Evolutionary conservation across 2,888 invertebrate species (phyloP), one percentile per base, ranked within the genome.

Genomic region (Patella caerulea): DNA sequence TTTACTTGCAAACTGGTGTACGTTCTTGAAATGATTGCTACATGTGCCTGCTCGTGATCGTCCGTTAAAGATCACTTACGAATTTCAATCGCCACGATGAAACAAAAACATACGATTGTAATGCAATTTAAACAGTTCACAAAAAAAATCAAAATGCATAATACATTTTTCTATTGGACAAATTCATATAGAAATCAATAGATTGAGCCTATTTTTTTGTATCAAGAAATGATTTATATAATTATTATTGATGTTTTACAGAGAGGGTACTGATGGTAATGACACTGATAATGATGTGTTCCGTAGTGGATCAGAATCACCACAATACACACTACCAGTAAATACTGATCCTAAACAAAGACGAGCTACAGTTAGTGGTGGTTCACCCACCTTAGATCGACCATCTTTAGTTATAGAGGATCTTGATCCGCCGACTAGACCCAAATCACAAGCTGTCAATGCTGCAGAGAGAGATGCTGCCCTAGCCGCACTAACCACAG

Each of bases 331-430:
- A 14, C 83, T 88, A 11, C 86, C 88, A n/a, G 88, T 89, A 45
- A 88, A 86, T 17, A 86, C 85, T n/a, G 88, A 90, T 54, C 86
- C 88, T 24, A 91, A 90, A 79, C 96, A 96, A 90, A 94, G 97
- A 15, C 93, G 98, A 24, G 96, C 97, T 85, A 96, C 97, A 1
- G 96, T 98, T 83, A 95, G 97, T 86, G 97, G 98, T 19, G 95
- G 89, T 5, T 91, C 90, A 0, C 91, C 91, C 0, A 89, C 89
- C 11, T 81, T 86, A 29, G 85, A 86, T 53, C 83, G 87, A 15
- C 85, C 88, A 9, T 81, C 87, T 0, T 79, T 89, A 45, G 86
- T 86, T n/a, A 87, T 89, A n/a, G 87, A 88, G 55, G 88, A 88
- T 71, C 85, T 88, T 34, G 88, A 88, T 73, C 85, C 86, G 4